These are phyloP conservation scores for Caenorhabditis japonica DNA, from an alignment of 2,888 invertebrate genomes.

Conservation along the genomic window DNA sequence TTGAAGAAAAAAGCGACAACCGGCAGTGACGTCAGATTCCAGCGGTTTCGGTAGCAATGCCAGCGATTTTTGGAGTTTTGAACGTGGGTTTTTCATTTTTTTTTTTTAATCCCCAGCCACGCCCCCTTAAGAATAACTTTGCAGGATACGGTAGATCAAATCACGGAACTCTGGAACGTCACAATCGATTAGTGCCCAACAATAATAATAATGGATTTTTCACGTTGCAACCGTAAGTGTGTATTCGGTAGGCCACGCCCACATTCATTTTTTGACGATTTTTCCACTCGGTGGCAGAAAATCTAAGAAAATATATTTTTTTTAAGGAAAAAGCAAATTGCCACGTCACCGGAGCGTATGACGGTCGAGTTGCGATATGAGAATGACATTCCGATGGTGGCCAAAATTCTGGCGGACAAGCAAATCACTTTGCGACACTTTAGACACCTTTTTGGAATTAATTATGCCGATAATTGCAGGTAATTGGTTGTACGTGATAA, in stretches of 20 bases:
- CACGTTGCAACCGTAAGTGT: constrained; percentile 38
- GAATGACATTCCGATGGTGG: constrained; percentile 60
- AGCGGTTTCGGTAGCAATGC: constrained; percentile 49
- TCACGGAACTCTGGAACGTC: constrained; percentile 31
- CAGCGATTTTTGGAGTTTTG: constrained; percentile 48
- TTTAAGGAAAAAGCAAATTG: constrained; percentile 13
- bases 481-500: too few species aligned
- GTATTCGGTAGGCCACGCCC: neutral
- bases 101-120: neutral
- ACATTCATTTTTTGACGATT: neutral
- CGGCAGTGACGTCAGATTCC: constrained; percentile 23
- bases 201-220: constrained; percentile 41
- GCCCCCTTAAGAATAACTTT: neutral
- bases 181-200: constrained; percentile 19
- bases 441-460: constrained; percentile 57
- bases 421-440: constrained; percentile 59
- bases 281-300: neutral
- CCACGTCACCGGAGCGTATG: constrained; percentile 1
- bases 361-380: constrained; percentile 49
- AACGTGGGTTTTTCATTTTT: constrained; percentile 8
- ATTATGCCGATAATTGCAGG: constrained; percentile 41
- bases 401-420: constrained; percentile 41
- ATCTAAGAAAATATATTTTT: neutral
- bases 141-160: constrained; percentile 42
- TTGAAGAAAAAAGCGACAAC: constrained; percentile 44